Evolutionary conservation across 2,113 vertebrate species (phyloP).

Genomic region (Oryzias woworae): DNA sequence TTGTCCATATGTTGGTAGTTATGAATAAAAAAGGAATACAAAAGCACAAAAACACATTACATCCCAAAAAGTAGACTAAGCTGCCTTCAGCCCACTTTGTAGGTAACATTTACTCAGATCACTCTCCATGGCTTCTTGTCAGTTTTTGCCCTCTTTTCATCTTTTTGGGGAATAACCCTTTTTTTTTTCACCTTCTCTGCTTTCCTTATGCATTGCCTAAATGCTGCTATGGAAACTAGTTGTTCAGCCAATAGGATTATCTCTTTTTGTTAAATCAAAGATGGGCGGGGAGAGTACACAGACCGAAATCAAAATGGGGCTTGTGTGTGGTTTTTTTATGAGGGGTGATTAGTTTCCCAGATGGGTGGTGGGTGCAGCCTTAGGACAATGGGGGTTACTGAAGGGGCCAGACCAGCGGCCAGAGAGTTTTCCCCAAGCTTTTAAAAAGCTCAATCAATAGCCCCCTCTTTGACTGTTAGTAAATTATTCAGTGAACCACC

Average conservation of each 20-base stretch:
- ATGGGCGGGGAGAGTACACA: constrained; percentile 33
- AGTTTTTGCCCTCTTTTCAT: constrained; percentile 50
- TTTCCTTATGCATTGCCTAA: constrained; percentile 63
- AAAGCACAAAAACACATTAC: constrained; percentile 55
- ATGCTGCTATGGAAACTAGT: constrained; percentile 70
- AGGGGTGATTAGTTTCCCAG: constrained; percentile 82
- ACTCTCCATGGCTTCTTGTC: constrained; percentile 15
- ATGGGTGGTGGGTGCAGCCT: constrained; percentile 67
- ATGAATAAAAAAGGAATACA: constrained; percentile 69
- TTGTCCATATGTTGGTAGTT: constrained; percentile 45
- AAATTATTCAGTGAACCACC: constrained; percentile 89
- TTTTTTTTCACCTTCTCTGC: constrained; percentile 44
- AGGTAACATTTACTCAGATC: constrained; percentile 30
- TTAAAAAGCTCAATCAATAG: constrained; percentile 88
- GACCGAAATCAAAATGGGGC: constrained; percentile 73
- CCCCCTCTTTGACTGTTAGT: constrained; percentile 81
- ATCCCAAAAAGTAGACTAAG: constrained; percentile 20
- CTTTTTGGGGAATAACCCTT: constrained; percentile 57
- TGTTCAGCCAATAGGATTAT: constrained; percentile 59
- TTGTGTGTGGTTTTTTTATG: constrained; percentile 56
- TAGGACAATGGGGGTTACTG: constrained; percentile 64
- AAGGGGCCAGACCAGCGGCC: constrained; percentile 70
- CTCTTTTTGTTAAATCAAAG: constrained; percentile 41
- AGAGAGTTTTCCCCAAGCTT: constrained; percentile 83
- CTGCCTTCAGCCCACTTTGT: constrained; percentile 32